A percentile compares a stretch with the other conserved stretches of the same genome.
Conservation (phyloP, 2,113 vertebrate species). For the Hystrix brachyura region DNA sequence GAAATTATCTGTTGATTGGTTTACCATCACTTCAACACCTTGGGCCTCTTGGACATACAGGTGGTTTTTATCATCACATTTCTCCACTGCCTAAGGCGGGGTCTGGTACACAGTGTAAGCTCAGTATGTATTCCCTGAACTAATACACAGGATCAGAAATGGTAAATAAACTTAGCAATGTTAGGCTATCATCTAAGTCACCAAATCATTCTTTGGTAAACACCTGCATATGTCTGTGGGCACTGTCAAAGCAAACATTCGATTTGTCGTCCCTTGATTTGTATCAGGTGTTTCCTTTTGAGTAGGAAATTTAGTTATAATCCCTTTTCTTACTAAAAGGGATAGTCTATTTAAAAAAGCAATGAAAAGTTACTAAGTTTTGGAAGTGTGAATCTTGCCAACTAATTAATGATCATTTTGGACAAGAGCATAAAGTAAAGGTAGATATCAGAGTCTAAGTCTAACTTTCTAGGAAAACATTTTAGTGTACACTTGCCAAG, state of each 20-base stretch:
- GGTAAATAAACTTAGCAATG: not conserved
- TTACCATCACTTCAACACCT: not conserved
- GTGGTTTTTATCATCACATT: not conserved
- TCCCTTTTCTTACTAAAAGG: not conserved
- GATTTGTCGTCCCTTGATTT: not conserved
- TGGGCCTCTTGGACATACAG: not conserved
- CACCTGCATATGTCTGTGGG: not conserved
- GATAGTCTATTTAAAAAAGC: not conserved
- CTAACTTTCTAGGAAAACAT: not conserved
- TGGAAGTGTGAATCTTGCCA: not conserved
- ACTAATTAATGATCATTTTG: not conserved
- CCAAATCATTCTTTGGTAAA: not conserved
- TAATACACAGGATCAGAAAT: not conserved
- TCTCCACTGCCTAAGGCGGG: not conserved
- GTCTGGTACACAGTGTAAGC: not conserved
- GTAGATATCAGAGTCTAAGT: not conserved
- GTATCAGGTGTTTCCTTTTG: not conserved
- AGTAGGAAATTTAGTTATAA: not conserved
- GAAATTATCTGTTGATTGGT: not conserved
- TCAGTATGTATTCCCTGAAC: not conserved
- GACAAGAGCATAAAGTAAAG: not conserved
- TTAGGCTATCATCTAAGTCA: not conserved
- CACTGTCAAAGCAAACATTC: constrained; percentile 8
- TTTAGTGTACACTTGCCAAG: not conserved
- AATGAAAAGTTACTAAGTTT: not conserved